Conservation (phyloP, 1,140 invertebrate genomes). For the Cylas formicarius region DNA sequence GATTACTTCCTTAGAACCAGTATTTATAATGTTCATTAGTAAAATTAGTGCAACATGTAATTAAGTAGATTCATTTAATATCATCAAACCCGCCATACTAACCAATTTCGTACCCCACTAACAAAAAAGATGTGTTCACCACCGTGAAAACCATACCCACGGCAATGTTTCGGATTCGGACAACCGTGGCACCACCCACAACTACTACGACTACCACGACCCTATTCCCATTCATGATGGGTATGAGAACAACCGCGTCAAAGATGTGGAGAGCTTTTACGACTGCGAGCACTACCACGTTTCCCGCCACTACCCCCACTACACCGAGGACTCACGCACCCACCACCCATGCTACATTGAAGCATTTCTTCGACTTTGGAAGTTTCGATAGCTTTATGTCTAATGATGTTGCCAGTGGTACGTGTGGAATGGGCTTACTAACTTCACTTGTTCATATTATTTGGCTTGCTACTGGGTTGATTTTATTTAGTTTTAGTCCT, state of each 20-base stretch:
- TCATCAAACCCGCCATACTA: background rate
- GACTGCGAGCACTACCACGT: constrained; percentile 36
- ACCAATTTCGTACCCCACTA: constrained; percentile 5
- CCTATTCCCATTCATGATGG: constrained; percentile 44
- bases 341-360: constrained; percentile 18
- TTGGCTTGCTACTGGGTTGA: too few relatives aligned
- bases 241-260: constrained; percentile 37
- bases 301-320: constrained; percentile 25
- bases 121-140: constrained; percentile 24
- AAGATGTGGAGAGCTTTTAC: constrained; percentile 17
- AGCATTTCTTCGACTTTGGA: constrained; percentile 33
- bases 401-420: constrained; percentile 35
- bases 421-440: constrained; percentile 16
- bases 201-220: constrained; percentile 37
- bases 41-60: too few relatives aligned
- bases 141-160: constrained; percentile 21
- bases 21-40: too few relatives aligned
- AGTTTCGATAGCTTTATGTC: constrained; percentile 31
- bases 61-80: too few relatives aligned
- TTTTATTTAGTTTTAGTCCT: too few relatives aligned
- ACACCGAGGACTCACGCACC: constrained; percentile 13
- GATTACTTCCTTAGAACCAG: too few relatives aligned
- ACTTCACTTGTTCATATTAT: constrained; percentile 3
- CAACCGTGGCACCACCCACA: constrained; percentile 47
- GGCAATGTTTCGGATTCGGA: constrained; percentile 32